These are phyloP conservation scores for Sthenelais limicola DNA, from an alignment of 2,888 invertebrate species.

Conservation along the genomic window DNA sequence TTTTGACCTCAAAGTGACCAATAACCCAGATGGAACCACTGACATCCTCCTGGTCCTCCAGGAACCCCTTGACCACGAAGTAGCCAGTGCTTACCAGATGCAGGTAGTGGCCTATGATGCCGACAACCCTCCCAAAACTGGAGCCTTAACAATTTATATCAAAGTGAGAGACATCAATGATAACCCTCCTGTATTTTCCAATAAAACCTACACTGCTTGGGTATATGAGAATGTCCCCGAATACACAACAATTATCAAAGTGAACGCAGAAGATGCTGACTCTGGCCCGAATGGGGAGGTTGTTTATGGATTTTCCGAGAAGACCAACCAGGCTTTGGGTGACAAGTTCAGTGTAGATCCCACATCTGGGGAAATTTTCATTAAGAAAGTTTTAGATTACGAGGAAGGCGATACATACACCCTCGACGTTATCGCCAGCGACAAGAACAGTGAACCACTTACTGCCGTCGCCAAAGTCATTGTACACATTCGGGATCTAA, in stretches of 20 bases:
- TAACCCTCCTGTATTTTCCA: constrained; percentile 47
- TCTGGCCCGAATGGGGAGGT: constrained; percentile 52
- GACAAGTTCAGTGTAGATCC: constrained; percentile 41
- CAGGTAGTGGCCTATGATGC: constrained; percentile 79
- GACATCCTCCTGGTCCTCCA: constrained; percentile 40
- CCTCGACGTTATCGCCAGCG: constrained; percentile 43
- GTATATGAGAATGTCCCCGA: constrained; percentile 42
- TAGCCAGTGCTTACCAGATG: constrained; percentile 76
- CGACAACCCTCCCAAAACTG: constrained; percentile 50
- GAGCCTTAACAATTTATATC: constrained; percentile 43
- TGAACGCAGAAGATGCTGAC: constrained; percentile 56
- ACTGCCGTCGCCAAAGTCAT: constrained; percentile 36
- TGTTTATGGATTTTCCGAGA: constrained; percentile 47
- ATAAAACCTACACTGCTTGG: constrained; percentile 37
- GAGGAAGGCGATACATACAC: constrained; percentile 42
- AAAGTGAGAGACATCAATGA: constrained; percentile 50
- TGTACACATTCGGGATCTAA: constrained; percentile 32
- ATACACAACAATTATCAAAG: constrained; percentile 47
- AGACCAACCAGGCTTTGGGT: constrained; percentile 32
- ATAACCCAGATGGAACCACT: constrained; percentile 1
- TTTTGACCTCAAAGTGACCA: constrained; percentile 22
- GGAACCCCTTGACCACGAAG: constrained; percentile 39
- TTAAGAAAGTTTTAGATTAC: constrained; percentile 46
- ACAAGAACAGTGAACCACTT: constrained; percentile 41
- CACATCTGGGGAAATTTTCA: constrained; percentile 41